These are phyloP conservation scores for Branchellion lobata DNA, from an alignment of 2,888 invertebrate genomes.

Conservation along the genomic window DNA sequence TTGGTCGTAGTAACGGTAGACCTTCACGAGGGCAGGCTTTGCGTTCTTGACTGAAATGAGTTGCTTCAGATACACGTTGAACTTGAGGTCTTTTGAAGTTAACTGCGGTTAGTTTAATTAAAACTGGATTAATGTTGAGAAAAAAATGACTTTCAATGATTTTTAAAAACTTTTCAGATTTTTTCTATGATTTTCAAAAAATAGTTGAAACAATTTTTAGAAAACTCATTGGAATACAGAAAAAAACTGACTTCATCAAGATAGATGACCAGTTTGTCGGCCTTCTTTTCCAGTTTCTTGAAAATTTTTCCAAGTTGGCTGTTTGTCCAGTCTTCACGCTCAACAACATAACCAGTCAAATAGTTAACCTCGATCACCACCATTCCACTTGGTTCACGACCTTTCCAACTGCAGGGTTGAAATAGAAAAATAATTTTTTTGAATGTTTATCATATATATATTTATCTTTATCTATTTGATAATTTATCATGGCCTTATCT, in stretches of 20 bases:
- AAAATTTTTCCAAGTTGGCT: conserved; percentile 20
- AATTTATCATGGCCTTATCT: too few relatives aligned
- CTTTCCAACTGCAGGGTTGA: conserved; percentile 14
- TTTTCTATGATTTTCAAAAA: too few relatives aligned
- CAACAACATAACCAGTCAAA: conserved; percentile 31
- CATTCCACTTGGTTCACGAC: conserved; percentile 28
- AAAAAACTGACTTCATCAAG: conserved; percentile 19
- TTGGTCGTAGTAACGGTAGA: conserved; percentile 34
- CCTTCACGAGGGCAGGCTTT: conserved; percentile 38
- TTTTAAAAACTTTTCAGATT: too few relatives aligned
- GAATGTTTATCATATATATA: too few relatives aligned
- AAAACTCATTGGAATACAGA: too few relatives aligned
- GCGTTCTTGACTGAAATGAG: not conserved
- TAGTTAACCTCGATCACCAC: conserved; percentile 25
- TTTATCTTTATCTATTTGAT: too few relatives aligned
- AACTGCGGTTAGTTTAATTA: conserved; percentile 2
- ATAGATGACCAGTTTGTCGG: conserved; percentile 21
- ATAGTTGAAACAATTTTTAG: too few relatives aligned
- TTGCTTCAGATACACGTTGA: not conserved
- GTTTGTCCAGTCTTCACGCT: not conserved
- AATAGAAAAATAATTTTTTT: too few relatives aligned
- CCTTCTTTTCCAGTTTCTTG: conserved; percentile 12
- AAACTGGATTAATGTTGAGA: not conserved
- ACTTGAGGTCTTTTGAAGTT: not conserved
- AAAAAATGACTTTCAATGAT: too few relatives aligned